These are phyloP conservation scores for Porites evermanni DNA, from an alignment of 92 coral and sea anemone species.

Conservation along the genomic window DNA sequence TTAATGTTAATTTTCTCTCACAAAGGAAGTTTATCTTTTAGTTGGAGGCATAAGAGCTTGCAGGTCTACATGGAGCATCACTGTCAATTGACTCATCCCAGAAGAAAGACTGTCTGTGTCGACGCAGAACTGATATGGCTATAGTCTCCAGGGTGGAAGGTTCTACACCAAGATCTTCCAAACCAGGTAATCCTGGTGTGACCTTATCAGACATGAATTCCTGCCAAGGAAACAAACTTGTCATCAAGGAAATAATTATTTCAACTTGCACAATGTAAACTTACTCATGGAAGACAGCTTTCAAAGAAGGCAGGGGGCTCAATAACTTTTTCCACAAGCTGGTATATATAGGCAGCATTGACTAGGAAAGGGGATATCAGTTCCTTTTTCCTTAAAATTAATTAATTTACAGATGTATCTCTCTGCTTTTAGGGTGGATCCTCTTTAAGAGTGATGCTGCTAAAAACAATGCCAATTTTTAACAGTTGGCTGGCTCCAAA, in stretches of 20 bases:
- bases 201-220: slow-evolving; percentile 86
- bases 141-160: slow-evolving; percentile 89
- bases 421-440: too few relatives aligned
- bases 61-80: slow-evolving; percentile 88
- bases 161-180: slow-evolving; percentile 89
- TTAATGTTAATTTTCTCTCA: background rate
- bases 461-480: too few relatives aligned
- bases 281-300: background rate
- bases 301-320: background rate
- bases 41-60: slow-evolving; percentile 72
- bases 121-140: slow-evolving; percentile 91
- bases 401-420: too few relatives aligned
- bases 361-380: too few relatives aligned
- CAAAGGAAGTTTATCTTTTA: background rate
- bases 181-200: slow-evolving; percentile 86
- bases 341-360: too few relatives aligned
- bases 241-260: background rate
- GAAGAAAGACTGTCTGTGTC: slow-evolving; percentile 89
- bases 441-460: too few relatives aligned
- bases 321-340: too few relatives aligned
- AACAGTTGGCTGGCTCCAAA: too few relatives aligned
- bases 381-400: too few relatives aligned
- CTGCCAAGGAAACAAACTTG: slow-evolving; percentile 46
- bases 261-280: background rate
- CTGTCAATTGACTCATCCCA: slow-evolving; percentile 96